Conservation (phyloP, 2,888 invertebrate species). For the Galerucella pusilla region DNA sequence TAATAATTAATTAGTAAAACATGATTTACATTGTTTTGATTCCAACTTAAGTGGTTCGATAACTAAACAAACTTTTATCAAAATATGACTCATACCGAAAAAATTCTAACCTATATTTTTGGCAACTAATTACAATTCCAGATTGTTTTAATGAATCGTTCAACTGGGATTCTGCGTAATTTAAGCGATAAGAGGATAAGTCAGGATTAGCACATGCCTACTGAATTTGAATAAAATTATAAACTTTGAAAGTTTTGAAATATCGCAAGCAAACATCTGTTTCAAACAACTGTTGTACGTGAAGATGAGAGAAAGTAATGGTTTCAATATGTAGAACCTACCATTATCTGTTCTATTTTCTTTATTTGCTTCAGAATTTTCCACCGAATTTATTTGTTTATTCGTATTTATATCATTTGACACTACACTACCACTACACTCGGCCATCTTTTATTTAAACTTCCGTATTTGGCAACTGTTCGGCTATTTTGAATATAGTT, state of each 20-base stretch:
- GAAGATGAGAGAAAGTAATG: slow-evolving; percentile 35
- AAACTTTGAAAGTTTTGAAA: slow-evolving; percentile 8
- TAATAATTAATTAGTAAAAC: neutral
- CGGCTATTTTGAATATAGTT: slow-evolving; percentile 39
- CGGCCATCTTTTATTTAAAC: slow-evolving; percentile 61
- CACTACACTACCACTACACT: slow-evolving; percentile 62
- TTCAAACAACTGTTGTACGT: slow-evolving; percentile 21
- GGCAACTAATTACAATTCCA: neutral
- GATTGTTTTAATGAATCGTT: neutral
- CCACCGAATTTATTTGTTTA: slow-evolving; percentile 55
- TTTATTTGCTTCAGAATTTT: slow-evolving; percentile 51
- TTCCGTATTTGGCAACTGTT: slow-evolving; percentile 39
- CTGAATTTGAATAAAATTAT: neutral
- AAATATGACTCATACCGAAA: slow-evolving; percentile 10
- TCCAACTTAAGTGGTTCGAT: neutral
- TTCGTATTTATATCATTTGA: slow-evolving; percentile 60
- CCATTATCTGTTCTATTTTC: slow-evolving; percentile 60
- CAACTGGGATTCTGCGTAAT: neutral
- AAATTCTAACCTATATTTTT: slow-evolving; percentile 16
- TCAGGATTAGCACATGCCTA: neutral
- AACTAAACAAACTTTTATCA: neutral
- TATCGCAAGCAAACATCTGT: slow-evolving; percentile 8
- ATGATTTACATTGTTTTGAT: neutral
- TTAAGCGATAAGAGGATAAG: neutral
- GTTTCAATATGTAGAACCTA: slow-evolving; percentile 46